phyloP scores from a whole-genome alignment of 1,140 invertebrate genomes.

The Hyles vespertilio region DNA sequence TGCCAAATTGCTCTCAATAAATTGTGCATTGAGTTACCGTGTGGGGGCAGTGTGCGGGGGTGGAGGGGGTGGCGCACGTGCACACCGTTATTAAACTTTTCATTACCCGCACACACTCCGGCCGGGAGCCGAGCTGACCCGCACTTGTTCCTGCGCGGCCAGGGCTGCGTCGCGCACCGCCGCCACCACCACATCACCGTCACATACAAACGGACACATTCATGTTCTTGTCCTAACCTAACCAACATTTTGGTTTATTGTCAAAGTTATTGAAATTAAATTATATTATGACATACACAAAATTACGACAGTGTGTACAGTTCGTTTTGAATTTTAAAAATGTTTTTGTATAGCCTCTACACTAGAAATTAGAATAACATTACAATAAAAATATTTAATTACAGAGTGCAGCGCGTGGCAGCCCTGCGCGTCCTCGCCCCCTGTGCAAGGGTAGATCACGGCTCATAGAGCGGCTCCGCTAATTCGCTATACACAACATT shows the following conservation, averaged over 20 bases:
- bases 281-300: too few species aligned
- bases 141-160: conserved; percentile 24
- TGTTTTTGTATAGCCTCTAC: too few species aligned
- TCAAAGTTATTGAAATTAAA: too few species aligned
- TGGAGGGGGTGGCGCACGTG: conserved; percentile 31
- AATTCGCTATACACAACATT: conserved; percentile 65
- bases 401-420: too few species aligned
- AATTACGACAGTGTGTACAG: too few species aligned
- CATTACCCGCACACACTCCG: conserved; percentile 36
- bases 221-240: too few species aligned
- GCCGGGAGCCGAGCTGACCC: conserved; percentile 15
- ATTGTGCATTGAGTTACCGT: conserved; percentile 43
- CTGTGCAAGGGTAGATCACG: neutral
- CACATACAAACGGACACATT: too few species aligned
- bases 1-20: conserved; percentile 66
- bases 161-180: neutral
- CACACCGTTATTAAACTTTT: conserved; percentile 60
- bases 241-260: too few species aligned
- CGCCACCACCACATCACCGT: too few species aligned
- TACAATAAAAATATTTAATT: too few species aligned
- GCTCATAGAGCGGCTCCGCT: conserved; percentile 12
- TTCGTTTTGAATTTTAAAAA: too few species aligned
- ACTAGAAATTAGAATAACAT: too few species aligned
- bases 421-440: neutral
- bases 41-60: conserved; percentile 11